Evolutionary conservation across 2,113 vertebrate species (phyloP), one percentile per base, ranked within the genome.

Genomic region (Sander lucioperca): DNA sequence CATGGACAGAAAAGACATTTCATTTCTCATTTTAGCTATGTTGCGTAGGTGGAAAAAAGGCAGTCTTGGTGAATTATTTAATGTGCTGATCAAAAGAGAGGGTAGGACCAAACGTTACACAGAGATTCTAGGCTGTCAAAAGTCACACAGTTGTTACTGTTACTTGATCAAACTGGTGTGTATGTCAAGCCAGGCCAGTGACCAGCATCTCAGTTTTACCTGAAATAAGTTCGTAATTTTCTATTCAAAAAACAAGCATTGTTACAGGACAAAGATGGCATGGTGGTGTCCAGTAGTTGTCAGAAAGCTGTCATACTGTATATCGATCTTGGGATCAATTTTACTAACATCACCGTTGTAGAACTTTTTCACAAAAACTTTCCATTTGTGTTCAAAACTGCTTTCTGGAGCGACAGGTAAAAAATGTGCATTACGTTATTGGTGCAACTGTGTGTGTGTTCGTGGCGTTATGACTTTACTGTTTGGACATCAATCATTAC

Each of bases 401-500:
- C 6, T 15, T 16, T 33, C 18, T 47, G 9, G 6, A 39, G 50
- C 50, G 15, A 50, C 21, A 58, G 3, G 12, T 61, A 54, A 4
- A 65, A 51, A 6, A 56, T 25, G 43, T 47, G 45, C 6, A 45
- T n/a, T 5, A 77, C 59, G 23, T 57, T 21, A 43, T 15, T 59
- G 33, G n/a, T 47, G 5, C 13, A 56, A 23, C 9, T 30, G 47
- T 51, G 50, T 30, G 47, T 51, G 50, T 65, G 64, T 6, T 39
- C 7, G 4, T 69, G 45, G 27, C 25, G 53, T 23, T 39, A 50
- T 18, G 30, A 13, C 21, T 30, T 59, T 18, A 69, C 15, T 19
- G 5, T 25, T 63, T 16, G 4, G 25, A 84, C 63, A 43, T 78
- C 61, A 61, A 51, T 80, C 59, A 56, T 65, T 51, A 36, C 65